Evolutionary conservation across 2,888 invertebrate genomes (phyloP), one percentile per base, ranked within the genome.

Genomic region (Sialis lutaria): DNA sequence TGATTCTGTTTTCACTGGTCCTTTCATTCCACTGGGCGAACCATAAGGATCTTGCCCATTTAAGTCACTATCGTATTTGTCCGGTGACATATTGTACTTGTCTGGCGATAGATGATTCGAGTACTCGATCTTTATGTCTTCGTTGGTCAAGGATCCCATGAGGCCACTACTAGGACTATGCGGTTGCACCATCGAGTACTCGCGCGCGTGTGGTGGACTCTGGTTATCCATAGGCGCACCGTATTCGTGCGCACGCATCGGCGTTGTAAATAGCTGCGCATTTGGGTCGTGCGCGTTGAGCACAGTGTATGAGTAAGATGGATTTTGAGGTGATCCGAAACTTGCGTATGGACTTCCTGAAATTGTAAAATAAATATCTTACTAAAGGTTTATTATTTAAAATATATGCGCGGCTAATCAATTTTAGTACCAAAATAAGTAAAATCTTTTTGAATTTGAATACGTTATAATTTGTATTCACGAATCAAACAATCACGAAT

Each of bases 221-320:
- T 77, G 77, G 45, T 74, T 76, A 1, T 67, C 57, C 46, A 66
- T 56, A 5, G 65, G 60, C 47, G 73, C 68, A 1, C 70, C 67
- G 55, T 76, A 76, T 50, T 77, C 77, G 58, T 82, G 81, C 4
- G 80, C 62, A 67, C 82, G 67, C 60, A 72, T 68, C 1, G 75
- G 72, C 1, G 68, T 60, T 4, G 69, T 64, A 60, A 85, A 86
- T 58, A 85, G 70, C 55, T 83, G 82, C 46, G 54, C 58, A 35
- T 42, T 42, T 7, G 75, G 74, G 52, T 85, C 86, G 61, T 85
- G 85, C 2, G 79, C 75, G 50, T 79, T 79, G 45, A 81, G 61
- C 63, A 79, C 79, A 33, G 70, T 69, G 53, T 77, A 75, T 7
- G 72, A 69, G 49, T 70, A 72, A 54, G 76, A 70, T 51, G 74